Conservation (phyloP, 2,888 invertebrate species). For the Pyrrhosoma nymphula region DNA sequence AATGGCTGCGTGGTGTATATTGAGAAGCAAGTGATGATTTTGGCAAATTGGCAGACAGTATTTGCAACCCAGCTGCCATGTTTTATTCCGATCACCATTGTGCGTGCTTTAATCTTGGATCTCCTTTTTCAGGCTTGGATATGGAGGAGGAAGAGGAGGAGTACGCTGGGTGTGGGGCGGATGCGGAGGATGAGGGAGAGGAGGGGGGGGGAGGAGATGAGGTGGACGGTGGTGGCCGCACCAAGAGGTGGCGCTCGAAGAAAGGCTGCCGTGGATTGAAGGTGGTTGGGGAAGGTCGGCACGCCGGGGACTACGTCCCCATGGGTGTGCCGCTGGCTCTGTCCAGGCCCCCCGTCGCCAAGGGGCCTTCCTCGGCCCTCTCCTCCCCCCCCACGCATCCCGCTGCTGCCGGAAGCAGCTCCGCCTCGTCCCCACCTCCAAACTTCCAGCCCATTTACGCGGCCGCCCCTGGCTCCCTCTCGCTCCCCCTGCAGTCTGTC, state of each 20-base stretch:
- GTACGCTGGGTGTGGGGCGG: background rate
- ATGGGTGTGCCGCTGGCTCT: background rate
- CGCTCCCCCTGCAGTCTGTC: slow-evolving; percentile 68
- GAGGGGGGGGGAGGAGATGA: background rate
- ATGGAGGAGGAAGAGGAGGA: slow-evolving; percentile 47
- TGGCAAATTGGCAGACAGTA: too few relatives aligned
- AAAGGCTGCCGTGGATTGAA: background rate
- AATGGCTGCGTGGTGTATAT: too few relatives aligned
- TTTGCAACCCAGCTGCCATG: too few relatives aligned
- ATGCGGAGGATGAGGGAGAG: background rate
- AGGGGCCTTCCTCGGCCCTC: background rate
- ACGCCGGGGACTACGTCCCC: slow-evolving; percentile 32
- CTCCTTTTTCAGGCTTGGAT: slow-evolving; percentile 40
- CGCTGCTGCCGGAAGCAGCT: background rate
- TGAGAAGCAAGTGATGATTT: too few relatives aligned
- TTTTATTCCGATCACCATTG: too few relatives aligned
- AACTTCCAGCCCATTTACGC: slow-evolving; percentile 46
- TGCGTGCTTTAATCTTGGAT: too few relatives aligned
- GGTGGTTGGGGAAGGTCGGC: background rate
- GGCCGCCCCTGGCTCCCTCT: slow-evolving; percentile 69
- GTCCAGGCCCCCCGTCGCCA: background rate
- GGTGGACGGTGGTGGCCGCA: background rate
- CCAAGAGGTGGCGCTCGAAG: background rate
- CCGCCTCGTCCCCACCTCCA: background rate
- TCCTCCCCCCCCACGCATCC: background rate